A percentile compares a stretch with the other conserved stretches of the same genome.
Conservation (phyloP, 2,888 invertebrate species). For the Lasiommata megera region DNA sequence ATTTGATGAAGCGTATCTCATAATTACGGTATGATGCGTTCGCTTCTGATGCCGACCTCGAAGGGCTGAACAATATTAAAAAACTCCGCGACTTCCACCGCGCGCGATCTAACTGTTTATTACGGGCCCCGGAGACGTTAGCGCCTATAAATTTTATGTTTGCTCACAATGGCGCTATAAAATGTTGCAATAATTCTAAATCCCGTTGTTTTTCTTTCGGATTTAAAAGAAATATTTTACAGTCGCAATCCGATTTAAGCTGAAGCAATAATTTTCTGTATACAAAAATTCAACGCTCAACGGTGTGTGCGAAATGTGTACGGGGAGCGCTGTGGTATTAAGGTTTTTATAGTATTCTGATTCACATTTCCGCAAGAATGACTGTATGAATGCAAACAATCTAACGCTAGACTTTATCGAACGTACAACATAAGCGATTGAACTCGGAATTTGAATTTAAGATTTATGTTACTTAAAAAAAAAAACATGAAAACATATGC, state of each 20-base stretch:
- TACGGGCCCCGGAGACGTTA: conserved; percentile 67
- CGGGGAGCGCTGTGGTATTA: neutral
- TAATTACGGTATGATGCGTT: conserved; percentile 66
- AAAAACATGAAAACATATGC: too few species aligned
- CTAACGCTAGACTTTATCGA: neutral
- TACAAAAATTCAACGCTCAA: conserved; percentile 29
- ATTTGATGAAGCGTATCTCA: conserved; percentile 65
- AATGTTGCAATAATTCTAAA: conserved; percentile 72
- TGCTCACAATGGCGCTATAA: conserved; percentile 68
- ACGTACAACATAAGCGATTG: too few species aligned
- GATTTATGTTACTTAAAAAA: too few species aligned
- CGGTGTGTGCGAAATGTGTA: conserved; percentile 21
- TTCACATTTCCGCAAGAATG: neutral
- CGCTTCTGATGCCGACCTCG: conserved; percentile 39
- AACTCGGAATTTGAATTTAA: too few species aligned
- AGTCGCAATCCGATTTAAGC: conserved; percentile 38
- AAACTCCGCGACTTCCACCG: conserved; percentile 48
- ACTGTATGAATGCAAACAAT: neutral
- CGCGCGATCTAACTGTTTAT: conserved; percentile 67
- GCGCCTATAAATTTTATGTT: conserved; percentile 73
- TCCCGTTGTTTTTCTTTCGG: conserved; percentile 60
- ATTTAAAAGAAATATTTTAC: conserved; percentile 56
- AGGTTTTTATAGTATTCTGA: neutral
- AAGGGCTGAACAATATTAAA: conserved; percentile 58
- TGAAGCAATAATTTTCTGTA: conserved; percentile 40